Conservation (phyloP, 2,797 vertebrate species). For the Epinephelus malabaricus region DNA sequence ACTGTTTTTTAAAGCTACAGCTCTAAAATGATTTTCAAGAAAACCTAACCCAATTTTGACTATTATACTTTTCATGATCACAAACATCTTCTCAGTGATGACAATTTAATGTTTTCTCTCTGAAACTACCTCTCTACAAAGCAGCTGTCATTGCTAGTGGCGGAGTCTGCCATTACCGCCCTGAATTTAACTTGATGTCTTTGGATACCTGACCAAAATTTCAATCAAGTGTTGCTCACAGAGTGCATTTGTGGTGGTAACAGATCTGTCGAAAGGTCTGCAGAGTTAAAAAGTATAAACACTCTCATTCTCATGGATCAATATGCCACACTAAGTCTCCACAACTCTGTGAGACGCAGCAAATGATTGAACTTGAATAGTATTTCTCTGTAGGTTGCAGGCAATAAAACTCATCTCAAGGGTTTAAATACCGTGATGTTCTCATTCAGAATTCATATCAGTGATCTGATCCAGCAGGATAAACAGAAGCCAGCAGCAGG, state of each 20-base stretch:
- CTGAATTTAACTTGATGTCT: not conserved
- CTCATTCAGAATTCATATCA: conserved; percentile 20
- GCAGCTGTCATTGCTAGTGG: not conserved
- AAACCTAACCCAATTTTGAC: not conserved
- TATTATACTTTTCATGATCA: too few relatives aligned
- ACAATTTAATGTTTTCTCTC: not conserved
- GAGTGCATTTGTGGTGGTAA: not conserved
- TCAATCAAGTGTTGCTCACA: not conserved
- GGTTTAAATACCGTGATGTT: conserved; percentile 17
- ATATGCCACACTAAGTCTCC: not conserved
- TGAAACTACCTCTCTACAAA: not conserved
- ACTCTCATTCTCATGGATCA: conserved; percentile 8
- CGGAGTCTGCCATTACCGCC: not conserved
- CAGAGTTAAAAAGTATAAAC: not conserved
- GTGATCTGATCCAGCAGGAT: conserved; percentile 30
- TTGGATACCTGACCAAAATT: not conserved
- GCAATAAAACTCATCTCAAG: conserved; percentile 1
- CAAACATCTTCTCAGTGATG: not conserved
- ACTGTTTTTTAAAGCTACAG: not conserved
- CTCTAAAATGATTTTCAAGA: not conserved
- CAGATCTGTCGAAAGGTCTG: not conserved
- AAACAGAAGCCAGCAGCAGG: conserved; percentile 14
- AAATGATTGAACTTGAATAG: not conserved
- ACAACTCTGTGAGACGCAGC: not conserved
- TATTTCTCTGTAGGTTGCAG: not conserved